Evolutionary conservation across 2,888 invertebrate species (phyloP).

Genomic region (Caenorhabditis sinica): DNA sequence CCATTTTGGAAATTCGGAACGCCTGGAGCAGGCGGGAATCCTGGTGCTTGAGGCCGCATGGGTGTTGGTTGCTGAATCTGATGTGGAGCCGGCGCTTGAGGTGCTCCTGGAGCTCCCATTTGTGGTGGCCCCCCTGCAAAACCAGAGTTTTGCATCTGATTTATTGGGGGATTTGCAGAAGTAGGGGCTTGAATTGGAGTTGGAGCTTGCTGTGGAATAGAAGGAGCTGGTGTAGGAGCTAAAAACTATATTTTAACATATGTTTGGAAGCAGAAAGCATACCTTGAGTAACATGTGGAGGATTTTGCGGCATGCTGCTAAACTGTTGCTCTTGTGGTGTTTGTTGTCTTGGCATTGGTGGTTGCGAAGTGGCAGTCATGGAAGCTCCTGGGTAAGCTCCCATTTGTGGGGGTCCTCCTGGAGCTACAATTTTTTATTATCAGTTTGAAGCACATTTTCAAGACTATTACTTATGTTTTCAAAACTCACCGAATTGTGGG

Average conservation of each 20-base stretch:
- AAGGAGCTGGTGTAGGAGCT: neutral
- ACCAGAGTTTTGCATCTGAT: neutral
- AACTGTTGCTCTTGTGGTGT: constrained; percentile 17
- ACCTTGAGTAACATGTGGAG: constrained; percentile 21
- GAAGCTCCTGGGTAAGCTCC: constrained; percentile 24
- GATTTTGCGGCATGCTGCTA: constrained; percentile 10
- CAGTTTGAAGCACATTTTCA: neutral
- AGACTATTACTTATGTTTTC: no score
- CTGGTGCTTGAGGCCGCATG: constrained; percentile 41
- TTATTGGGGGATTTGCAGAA: constrained; percentile 1
- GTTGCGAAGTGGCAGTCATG: neutral
- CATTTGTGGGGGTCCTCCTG: neutral
- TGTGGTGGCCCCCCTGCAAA: neutral
- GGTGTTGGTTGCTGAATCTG: constrained; percentile 46
- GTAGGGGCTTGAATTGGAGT: neutral
- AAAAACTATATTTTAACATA: neutral
- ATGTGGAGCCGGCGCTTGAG: constrained; percentile 18
- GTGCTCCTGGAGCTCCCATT: neutral
- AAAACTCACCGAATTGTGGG: constrained; percentile 12
- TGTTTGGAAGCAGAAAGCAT: no score
- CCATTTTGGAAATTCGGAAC: constrained; percentile 29
- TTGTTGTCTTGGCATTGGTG: constrained; percentile 21
- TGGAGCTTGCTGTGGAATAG: constrained; percentile 22
- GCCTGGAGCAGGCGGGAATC: constrained; percentile 43
- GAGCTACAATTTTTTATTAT: neutral